A percentile compares a stretch with the other conserved stretches of the same genome.
Conservation (phyloP, 2,113 vertebrate genomes). For the Indri indri region DNA sequence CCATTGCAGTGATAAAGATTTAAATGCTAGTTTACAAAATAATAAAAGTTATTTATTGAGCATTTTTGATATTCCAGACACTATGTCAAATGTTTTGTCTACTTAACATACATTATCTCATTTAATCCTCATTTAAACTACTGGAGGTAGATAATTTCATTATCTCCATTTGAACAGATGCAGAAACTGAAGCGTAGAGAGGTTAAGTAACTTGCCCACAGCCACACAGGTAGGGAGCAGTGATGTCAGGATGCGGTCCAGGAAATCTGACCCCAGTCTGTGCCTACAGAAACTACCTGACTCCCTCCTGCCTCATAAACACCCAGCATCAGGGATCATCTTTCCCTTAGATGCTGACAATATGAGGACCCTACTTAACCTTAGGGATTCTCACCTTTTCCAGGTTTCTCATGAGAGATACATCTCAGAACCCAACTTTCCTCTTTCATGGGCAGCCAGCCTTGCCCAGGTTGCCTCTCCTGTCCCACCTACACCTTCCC, state of each 20-base stretch:
- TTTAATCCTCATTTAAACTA: not conserved
- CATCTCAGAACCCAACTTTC: not conserved
- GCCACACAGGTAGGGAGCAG: not conserved
- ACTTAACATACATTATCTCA: not conserved
- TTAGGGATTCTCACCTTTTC: not conserved
- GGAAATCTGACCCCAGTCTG: not conserved
- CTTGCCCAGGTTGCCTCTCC: not conserved
- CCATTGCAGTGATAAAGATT: not conserved
- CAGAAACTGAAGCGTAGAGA: not conserved
- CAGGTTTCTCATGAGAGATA: not conserved
- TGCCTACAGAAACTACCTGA: not conserved
- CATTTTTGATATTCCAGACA: not conserved
- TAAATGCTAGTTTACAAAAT: not conserved
- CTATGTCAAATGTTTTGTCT: not conserved
- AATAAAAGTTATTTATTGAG: not conserved
- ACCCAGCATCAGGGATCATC: not conserved
- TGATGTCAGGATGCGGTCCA: not conserved
- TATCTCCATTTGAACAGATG: not conserved
- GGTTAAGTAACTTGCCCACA: not conserved
- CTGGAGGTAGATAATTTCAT: not conserved
- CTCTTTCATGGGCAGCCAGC: not conserved
- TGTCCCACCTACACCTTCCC: no score
- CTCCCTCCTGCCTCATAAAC: not conserved
- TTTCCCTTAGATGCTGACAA: not conserved
- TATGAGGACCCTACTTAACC: not conserved